Conservation (phyloP, 2,797 vertebrate genomes). For the Microctenopoma lineatum region DNA sequence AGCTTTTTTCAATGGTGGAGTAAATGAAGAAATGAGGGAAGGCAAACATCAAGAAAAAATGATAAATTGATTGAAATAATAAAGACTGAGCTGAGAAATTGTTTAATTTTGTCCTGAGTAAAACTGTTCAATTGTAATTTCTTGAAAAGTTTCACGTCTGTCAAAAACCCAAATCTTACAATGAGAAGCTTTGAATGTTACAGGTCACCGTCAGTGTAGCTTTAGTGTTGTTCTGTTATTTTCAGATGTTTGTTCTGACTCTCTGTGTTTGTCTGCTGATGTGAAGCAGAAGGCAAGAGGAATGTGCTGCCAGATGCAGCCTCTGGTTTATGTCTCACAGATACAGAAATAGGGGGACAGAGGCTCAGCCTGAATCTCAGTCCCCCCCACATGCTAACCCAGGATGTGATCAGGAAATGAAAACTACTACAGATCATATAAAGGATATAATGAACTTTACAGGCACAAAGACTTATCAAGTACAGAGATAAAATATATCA, state of each 20-base stretch:
- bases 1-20: no score
- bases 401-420: neutral
- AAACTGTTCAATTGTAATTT: no score
- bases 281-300: constrained; percentile 59
- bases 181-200: neutral
- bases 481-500: neutral
- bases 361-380: neutral
- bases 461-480: neutral
- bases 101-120: no score
- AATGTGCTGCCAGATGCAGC: constrained; percentile 65
- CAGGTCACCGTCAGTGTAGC: fast-evolving
- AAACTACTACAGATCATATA: no score
- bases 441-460: neutral
- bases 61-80: no score
- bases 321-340: constrained; percentile 66
- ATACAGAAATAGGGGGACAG: constrained; percentile 21
- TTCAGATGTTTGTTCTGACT: constrained; percentile 65
- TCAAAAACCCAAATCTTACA: neutral
- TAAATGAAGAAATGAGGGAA: no score
- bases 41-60: no score
- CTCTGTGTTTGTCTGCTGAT: constrained; percentile 63
- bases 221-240: constrained; percentile 58
- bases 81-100: no score
- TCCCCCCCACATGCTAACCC: neutral
- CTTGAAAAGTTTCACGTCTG: no score